Conservation (phyloP, 2,888 invertebrate genomes). For the Fabriciana adippe region DNA sequence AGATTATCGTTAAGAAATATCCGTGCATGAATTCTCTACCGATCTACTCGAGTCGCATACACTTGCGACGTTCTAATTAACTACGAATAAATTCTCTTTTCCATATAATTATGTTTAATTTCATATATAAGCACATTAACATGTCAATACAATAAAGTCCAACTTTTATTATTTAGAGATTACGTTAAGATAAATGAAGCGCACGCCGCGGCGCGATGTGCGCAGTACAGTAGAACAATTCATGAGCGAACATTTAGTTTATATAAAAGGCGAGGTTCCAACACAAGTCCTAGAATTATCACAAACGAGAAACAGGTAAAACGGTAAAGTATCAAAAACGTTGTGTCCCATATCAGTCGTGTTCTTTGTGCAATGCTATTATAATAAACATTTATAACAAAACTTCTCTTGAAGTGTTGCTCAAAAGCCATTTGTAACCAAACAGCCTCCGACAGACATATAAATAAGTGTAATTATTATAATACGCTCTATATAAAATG, state of each 20-base stretch:
- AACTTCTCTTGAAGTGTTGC: constrained; percentile 80
- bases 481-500: constrained; percentile 72
- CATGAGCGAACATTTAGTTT: constrained; percentile 61
- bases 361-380: constrained; percentile 78
- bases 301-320: constrained; percentile 74
- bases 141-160: constrained; percentile 39
- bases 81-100: constrained; percentile 42
- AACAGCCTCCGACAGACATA: constrained; percentile 80
- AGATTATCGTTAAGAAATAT: constrained; percentile 46
- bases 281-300: constrained; percentile 58
- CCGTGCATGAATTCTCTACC: constrained; percentile 62
- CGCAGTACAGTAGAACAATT: constrained; percentile 48
- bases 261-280: constrained; percentile 66
- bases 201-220: constrained; percentile 13
- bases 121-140: constrained; percentile 41
- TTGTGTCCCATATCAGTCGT: constrained; percentile 81
- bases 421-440: constrained; percentile 75
- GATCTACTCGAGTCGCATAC: constrained; percentile 42
- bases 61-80: constrained; percentile 36
- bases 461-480: constrained; percentile 73
- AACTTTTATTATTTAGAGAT: constrained; percentile 35
- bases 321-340: constrained; percentile 78
- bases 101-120: constrained; percentile 33
- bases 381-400: constrained; percentile 71
- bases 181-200: constrained; percentile 33